These are phyloP conservation scores for Vespertilio murinus DNA, from an alignment of 2,797 vertebrate species.

Conservation along the genomic window DNA sequence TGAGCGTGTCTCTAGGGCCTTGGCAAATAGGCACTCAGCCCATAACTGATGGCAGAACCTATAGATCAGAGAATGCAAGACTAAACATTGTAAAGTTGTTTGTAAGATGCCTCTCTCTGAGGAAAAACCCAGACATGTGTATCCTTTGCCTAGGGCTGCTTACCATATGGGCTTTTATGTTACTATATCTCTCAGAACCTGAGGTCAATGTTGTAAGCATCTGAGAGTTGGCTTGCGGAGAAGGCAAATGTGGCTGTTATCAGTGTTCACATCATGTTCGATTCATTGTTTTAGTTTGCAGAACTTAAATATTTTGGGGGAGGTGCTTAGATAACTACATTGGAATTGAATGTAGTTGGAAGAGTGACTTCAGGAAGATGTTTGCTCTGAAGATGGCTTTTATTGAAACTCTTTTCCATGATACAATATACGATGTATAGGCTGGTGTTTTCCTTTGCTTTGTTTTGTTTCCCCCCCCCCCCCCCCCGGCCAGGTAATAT, in stretches of 20 bases:
- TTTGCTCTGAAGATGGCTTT: slow-evolving; percentile 11
- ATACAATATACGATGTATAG: not conserved
- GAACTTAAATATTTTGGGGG: slow-evolving; percentile 19
- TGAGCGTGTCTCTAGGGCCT: not conserved
- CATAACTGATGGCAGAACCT: not conserved
- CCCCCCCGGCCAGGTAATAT: not conserved
- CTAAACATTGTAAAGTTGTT: slow-evolving; percentile 55
- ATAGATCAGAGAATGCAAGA: slow-evolving; percentile 11
- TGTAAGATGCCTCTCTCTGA: not conserved
- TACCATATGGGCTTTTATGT: slow-evolving; percentile 79
- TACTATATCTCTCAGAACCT: slow-evolving; percentile 71
- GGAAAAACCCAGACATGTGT: slow-evolving; percentile 51
- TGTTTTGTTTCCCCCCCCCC: not conserved
- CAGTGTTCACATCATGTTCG: not conserved
- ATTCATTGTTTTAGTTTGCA: slow-evolving; percentile 30
- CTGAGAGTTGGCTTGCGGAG: slow-evolving; percentile 49
- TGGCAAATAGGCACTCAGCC: not conserved
- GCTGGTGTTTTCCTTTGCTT: not conserved
- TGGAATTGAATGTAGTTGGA: not conserved
- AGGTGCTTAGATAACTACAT: not conserved
- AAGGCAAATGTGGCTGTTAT: slow-evolving; percentile 60
- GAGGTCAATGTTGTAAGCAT: slow-evolving; percentile 47
- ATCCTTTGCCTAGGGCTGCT: slow-evolving; percentile 57
- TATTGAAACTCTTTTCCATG: not conserved
- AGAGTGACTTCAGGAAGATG: not conserved